Conservation (phyloP, 2,888 invertebrate genomes). For the Macrophya alboannulata region DNA sequence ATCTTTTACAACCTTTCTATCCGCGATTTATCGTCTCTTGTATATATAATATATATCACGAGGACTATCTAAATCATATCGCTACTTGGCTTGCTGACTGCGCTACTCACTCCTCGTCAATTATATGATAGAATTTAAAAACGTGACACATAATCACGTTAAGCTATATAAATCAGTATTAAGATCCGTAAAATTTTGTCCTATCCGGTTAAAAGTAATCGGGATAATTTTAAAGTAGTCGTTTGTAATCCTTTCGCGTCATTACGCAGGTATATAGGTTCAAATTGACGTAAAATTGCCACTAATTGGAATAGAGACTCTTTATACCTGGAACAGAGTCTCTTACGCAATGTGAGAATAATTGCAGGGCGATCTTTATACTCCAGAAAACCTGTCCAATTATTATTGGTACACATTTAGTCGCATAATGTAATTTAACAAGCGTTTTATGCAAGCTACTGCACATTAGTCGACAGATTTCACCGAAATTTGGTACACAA, state of each 20-base stretch:
- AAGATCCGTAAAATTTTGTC: background rate
- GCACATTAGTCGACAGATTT: background rate
- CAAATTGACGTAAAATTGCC: slow-evolving; percentile 22
- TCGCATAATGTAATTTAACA: background rate
- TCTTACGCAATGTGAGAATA: background rate
- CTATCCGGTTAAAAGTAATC: background rate
- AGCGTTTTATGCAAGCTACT: background rate
- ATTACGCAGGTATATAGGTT: background rate
- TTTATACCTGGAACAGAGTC: background rate
- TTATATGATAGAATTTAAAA: background rate
- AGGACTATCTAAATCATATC: slow-evolving; percentile 17
- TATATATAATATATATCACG: background rate
- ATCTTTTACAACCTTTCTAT: slow-evolving; percentile 12
- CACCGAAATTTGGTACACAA: background rate
- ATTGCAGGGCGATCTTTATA: background rate
- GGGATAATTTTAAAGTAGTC: background rate
- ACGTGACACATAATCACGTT: background rate
- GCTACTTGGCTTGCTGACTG: background rate
- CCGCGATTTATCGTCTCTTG: slow-evolving; percentile 21
- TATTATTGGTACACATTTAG: background rate
- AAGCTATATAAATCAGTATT: background rate
- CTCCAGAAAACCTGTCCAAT: background rate
- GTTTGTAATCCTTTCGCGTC: background rate
- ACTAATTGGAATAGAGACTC: slow-evolving; percentile 7
- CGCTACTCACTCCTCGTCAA: background rate